Percentiles rank a stretch among this genome's conserved stretches.
phyloP scores from a whole-genome alignment of 2,113 vertebrate genomes.

The Sinosuthora webbiana region DNA sequence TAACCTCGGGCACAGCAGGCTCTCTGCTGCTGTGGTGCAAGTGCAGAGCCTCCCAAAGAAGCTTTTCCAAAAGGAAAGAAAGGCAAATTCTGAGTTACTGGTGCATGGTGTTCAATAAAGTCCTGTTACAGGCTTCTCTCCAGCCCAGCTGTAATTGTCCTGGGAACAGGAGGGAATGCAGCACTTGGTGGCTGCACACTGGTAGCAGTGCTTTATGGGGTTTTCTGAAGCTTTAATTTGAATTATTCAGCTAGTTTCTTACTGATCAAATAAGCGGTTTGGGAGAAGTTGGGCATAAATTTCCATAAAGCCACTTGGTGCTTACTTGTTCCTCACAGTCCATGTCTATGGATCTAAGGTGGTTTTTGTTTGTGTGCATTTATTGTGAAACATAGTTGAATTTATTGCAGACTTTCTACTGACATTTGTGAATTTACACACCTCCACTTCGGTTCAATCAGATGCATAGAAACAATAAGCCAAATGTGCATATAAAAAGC shows the following conservation, averaged over 20 bases:
- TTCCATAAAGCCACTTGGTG: not conserved
- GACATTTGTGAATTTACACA: not conserved
- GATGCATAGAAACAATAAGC: not conserved
- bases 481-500: constrained; percentile 25
- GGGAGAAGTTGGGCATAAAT: not conserved
- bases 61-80: not conserved
- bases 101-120: not conserved
- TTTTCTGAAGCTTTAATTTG: not conserved
- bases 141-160: not conserved
- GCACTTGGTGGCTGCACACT: not conserved
- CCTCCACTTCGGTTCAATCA: constrained; percentile 7
- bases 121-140: not conserved
- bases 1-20: not conserved
- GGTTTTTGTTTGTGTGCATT: constrained; percentile 42
- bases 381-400: not conserved
- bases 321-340: not conserved
- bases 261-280: not conserved
- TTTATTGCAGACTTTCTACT: constrained; percentile 18
- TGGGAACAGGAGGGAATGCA: not conserved
- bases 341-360: not conserved
- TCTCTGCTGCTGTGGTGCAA: not conserved
- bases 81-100: not conserved
- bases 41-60: not conserved
- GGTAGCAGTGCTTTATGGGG: not conserved
- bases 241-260: not conserved